phyloP scores from a whole-genome alignment of 2,113 vertebrate genomes.

The Triplophysa rosa region DNA sequence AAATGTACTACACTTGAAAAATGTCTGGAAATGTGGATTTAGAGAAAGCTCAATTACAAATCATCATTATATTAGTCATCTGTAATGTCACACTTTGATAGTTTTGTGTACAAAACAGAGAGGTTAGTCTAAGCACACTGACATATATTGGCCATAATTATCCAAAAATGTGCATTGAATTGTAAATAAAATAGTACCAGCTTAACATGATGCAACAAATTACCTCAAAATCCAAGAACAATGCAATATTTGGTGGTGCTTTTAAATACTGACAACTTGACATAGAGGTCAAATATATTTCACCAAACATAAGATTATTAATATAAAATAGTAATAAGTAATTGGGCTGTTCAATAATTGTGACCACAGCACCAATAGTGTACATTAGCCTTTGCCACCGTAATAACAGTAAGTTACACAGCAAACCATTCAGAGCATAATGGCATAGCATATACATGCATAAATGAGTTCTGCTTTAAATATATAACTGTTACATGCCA shows the following conservation, averaged over 20 bases:
- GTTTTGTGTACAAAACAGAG: neutral
- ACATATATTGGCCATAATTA: neutral
- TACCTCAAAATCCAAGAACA: neutral
- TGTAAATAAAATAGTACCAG: too few species aligned
- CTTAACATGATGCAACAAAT: neutral
- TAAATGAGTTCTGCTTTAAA: constrained; percentile 7
- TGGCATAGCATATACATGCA: neutral
- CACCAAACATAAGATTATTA: neutral
- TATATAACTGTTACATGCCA: neutral
- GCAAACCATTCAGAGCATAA: neutral
- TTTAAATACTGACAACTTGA: too few species aligned
- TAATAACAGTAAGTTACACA: neutral
- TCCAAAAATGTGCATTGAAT: neutral
- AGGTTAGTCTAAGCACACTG: neutral
- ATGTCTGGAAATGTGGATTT: too few species aligned
- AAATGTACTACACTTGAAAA: neutral
- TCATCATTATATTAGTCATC: neutral
- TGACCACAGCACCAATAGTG: neutral
- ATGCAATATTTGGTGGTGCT: neutral
- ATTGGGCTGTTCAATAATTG: neutral
- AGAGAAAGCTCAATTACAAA: too few species aligned
- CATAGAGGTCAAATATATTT: neutral
- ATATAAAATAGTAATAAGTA: neutral
- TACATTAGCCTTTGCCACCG: neutral
- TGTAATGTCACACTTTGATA: neutral